Conservation (phyloP, 1,140 invertebrate species). For the Teleogryllus occipitalis region DNA sequence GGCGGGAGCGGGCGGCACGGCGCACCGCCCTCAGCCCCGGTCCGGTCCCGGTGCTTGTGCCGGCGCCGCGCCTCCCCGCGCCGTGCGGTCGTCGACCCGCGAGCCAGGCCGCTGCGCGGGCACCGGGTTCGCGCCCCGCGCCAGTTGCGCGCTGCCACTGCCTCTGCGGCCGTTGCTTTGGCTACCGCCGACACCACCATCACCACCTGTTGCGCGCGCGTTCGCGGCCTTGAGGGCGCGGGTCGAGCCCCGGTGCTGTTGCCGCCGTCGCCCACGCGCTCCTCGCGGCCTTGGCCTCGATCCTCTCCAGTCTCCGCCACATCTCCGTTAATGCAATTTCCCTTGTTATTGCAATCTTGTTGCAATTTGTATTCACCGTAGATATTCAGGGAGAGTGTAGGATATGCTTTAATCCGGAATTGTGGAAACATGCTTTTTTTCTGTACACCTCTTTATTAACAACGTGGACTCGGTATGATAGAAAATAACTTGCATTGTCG, state of each 20-base stretch:
- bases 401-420: too few species aligned
- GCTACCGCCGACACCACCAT: not conserved
- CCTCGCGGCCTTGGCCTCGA: not conserved
- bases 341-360: too few species aligned
- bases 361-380: too few species aligned
- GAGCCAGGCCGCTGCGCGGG: not conserved
- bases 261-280: not conserved
- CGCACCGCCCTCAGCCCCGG: not conserved
- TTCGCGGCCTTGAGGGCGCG: not conserved
- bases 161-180: not conserved
- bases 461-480: too few species aligned
- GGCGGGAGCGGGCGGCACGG: too few species aligned
- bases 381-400: too few species aligned
- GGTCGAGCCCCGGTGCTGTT: not conserved
- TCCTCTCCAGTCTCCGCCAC: not conserved
- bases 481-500: too few species aligned
- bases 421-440: too few species aligned
- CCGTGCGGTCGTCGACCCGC: conserved; percentile 2
- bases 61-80: not conserved
- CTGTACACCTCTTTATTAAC: too few species aligned
- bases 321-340: not conserved
- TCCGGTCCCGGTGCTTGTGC: not conserved
- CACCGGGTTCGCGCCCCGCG: not conserved
- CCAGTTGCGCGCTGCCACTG: not conserved
- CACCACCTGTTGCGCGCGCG: not conserved